Evolutionary conservation across 2,797 vertebrate genomes (phyloP), one percentile per base, ranked within the genome.

Genomic region (Argyrosomus regius): DNA sequence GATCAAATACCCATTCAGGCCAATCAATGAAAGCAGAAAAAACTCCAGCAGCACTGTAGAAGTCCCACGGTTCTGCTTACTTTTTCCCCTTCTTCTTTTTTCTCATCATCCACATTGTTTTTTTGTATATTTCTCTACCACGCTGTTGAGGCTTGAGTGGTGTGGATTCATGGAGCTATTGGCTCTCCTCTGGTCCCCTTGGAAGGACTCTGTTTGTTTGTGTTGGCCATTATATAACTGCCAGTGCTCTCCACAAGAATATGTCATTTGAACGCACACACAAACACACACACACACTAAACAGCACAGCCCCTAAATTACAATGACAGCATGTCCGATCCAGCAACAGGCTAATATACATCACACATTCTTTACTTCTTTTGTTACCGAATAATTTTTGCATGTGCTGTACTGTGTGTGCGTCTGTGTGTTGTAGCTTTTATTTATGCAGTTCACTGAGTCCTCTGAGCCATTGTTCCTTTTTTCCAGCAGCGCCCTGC

Each of bases 171-270:
- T 69, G 81, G 82, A 75, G 81, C 80, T 71, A 24, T 84, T 92
- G 90, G 87, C 85, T 85, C 82, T 76, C 46, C 58, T 75, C 84
- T 62, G 69, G 56, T 89, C 81, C 78, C 35, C 77, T 84, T 87
- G 80, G 87, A 91, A 86, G 64, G 77, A 77, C 81, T 88, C 53
- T 87, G 89, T 91, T 93, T 93, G 91, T 91, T 93, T 92, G 87
- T 90, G 75, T 89, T 90, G 88, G 87, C 79, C 84, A 71, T 92
- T 91, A 90, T 87, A 88, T 92, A 90, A 91, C 82, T 70, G 66
- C 71, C 83, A 64, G 35, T 2, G 66, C 87, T 89, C 72, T 80
- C 81, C 79, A 75, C 76, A 80, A 87, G 78, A 88, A 72, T 76
- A 84, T 70, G 74, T 83, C 82, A 80, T 61, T 24, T 75, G 65